phyloP scores from a whole-genome alignment of 2,888 invertebrate species.

The Drosophila macrospina region DNA sequence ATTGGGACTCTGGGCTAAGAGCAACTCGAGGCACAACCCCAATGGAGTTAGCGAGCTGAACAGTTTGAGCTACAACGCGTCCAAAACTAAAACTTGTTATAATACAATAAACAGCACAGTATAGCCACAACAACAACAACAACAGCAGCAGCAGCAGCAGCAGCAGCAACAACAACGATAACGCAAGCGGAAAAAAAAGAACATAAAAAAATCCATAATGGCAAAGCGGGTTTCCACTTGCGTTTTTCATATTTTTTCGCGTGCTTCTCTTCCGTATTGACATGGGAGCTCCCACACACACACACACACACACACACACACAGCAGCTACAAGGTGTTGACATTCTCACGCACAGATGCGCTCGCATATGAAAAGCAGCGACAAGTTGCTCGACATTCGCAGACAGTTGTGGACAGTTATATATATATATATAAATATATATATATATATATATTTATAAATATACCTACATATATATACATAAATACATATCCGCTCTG shows the following conservation, averaged over 20 bases:
- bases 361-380: constrained; percentile 43
- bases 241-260: constrained; percentile 39
- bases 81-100: constrained; percentile 62
- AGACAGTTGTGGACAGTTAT: constrained; percentile 43
- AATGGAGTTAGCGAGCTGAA: constrained; percentile 31
- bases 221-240: constrained; percentile 39
- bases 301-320: constrained; percentile 3
- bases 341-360: constrained; percentile 53
- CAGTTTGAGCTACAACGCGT: constrained; percentile 31
- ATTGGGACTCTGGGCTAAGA: constrained; percentile 3
- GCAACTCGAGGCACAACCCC: constrained; percentile 14
- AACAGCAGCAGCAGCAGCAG: constrained; percentile 10
- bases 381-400: constrained; percentile 53
- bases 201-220: constrained; percentile 58
- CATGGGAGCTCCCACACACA: constrained; percentile 9
- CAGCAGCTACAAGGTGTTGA: constrained; percentile 52
- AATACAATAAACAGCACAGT: constrained; percentile 52
- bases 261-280: constrained; percentile 34
- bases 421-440: constrained; percentile 9
- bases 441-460: constrained; percentile 7
- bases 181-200: background rate
- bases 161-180: background rate
- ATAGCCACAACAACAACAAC: constrained; percentile 14
- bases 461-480: constrained; percentile 5
- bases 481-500: constrained; percentile 12